A percentile compares a stretch with the other conserved stretches of the same genome.
These are phyloP conservation scores for Cydia amplana DNA, from an alignment of 1,140 invertebrate species.

Conservation along the genomic window DNA sequence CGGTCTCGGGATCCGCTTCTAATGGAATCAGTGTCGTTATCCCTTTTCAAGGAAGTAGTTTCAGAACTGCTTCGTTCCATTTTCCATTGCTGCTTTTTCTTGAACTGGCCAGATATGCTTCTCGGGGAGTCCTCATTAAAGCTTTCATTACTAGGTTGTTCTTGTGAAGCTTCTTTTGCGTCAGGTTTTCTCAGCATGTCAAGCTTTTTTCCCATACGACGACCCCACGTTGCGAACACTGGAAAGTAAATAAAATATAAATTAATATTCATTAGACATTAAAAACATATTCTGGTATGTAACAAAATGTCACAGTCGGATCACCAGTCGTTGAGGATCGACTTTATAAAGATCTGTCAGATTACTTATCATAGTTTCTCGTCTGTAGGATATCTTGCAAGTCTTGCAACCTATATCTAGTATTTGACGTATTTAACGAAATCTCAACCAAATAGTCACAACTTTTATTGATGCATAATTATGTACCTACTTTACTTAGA, in stretches of 20 bases:
- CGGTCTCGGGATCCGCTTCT: conserved; percentile 75
- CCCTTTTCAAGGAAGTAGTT: conserved; percentile 69
- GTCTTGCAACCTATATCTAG: too few species aligned
- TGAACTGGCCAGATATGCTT: conserved; percentile 65
- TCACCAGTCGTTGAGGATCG: too few species aligned
- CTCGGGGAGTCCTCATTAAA: conserved; percentile 57
- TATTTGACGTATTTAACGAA: too few species aligned
- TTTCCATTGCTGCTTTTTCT: conserved; percentile 78
- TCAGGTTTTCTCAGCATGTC: conserved; percentile 86
- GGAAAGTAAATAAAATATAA: conserved; percentile 56
- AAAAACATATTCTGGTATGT: background rate
- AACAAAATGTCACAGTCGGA: too few species aligned
- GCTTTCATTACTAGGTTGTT: conserved; percentile 50
- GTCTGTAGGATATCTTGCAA: too few species aligned
- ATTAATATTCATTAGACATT: conserved; percentile 22
- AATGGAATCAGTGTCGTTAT: conserved; percentile 72
- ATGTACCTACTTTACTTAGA: too few species aligned
- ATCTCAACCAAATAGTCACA: too few species aligned
- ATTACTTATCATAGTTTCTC: too few species aligned
- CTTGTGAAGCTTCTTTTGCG: conserved; percentile 78
- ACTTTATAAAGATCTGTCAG: too few species aligned
- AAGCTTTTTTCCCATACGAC: conserved; percentile 88
- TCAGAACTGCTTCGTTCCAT: conserved; percentile 76
- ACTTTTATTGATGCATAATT: too few species aligned
- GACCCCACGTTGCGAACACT: conserved; percentile 89